Base-by-base conservation (phyloP, 2,888 invertebrate species). In the Tetropium fuscum region DNA sequence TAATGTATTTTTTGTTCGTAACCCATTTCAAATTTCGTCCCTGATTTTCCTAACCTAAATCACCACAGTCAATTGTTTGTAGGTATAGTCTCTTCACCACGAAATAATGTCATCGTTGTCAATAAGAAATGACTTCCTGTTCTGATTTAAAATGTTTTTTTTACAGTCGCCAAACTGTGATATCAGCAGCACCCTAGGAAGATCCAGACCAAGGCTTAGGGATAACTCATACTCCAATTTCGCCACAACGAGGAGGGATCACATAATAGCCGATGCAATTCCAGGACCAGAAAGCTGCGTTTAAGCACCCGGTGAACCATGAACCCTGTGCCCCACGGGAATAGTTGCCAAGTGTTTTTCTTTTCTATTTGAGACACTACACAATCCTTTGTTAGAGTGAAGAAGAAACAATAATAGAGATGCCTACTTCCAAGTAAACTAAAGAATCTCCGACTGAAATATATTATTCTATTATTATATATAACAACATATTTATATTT, bases 231-330 rank as follows among this genome's bases (percentile, higher is more conserved):
- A 84, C 83, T 41, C 85, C 80, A 79, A 85, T 79, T 80, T 86
- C 82, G 83, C 87, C 78, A 62, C 87, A 80, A 83, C 87, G 72
- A 84, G 88, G 80, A 87, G 89, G 82, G 91, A 91, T 80, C 91
- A 90, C 76, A 92, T 93, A 58, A 87, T 94, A 74, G 91, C 93
- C 48, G 93, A 93, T 80, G 90, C 92, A 70, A 87, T 94, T 80
- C 94, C 94, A 20, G 94, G 94, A 60, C 94, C 93, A 34, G 94
- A 94, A 81, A 94, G 93, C 84, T 94, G 94, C 84, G 94, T 94
- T 79, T 94, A 88, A 87, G 22, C 48, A 36, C 15, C 32, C 16
- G n/a, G 32, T 36, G 36, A 36, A 36, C 7, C 32, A 20, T 34
- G 15, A 16, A 34, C 53, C 43, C 44, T 34, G 41, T 53, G 48